phyloP scores from a whole-genome alignment of 2,113 vertebrate species.

The Mohoua ochrocephala region DNA sequence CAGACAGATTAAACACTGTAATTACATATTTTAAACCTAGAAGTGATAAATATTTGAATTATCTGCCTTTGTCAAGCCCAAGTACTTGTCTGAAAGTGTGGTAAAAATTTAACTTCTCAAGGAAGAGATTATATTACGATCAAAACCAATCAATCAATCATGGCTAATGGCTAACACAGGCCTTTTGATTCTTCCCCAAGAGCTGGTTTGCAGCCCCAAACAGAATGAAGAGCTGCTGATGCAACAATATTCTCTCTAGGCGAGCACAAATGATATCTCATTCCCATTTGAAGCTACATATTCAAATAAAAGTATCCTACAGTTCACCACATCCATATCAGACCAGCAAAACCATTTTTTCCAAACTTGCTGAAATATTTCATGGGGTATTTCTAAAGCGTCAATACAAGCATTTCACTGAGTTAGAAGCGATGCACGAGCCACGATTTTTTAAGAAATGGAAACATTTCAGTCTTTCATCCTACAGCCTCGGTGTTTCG shows the following conservation, averaged over 20 bases:
- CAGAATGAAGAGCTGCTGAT: background rate
- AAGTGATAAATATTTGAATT: background rate
- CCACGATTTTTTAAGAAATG: background rate
- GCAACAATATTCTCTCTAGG: background rate
- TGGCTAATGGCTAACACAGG: background rate
- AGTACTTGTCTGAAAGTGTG: background rate
- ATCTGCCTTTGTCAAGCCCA: background rate
- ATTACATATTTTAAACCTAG: background rate
- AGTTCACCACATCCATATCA: background rate
- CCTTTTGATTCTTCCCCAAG: background rate
- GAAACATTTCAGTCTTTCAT: background rate
- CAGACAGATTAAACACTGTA: background rate
- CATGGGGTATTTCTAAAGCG: background rate
- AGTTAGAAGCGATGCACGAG: background rate
- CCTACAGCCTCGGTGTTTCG: too few species aligned
- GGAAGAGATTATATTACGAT: background rate
- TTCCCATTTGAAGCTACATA: background rate
- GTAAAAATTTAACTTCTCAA: background rate
- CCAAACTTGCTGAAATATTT: background rate
- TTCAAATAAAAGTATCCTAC: background rate
- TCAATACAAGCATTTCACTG: background rate
- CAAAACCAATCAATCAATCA: background rate
- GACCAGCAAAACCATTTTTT: background rate
- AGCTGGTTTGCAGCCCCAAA: background rate
- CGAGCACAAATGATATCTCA: background rate